These are phyloP conservation scores for Aurelia sp. DNA, from an alignment of 30 jellyfish, hydroid and myxozoan genomes.

Conservation along the genomic window DNA sequence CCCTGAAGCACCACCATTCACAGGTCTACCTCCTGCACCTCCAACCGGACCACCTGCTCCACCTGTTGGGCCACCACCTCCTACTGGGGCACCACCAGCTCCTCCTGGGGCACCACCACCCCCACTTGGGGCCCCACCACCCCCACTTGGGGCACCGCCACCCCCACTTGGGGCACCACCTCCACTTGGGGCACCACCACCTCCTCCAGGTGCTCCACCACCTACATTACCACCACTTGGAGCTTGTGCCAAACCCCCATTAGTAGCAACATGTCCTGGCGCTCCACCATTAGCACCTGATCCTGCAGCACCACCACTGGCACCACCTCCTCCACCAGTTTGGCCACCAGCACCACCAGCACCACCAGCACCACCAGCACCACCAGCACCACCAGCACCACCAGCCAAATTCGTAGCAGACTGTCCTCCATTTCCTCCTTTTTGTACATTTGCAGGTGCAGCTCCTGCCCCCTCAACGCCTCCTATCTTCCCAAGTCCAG, in stretches of 20 bases:
- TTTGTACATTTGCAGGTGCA: constrained; percentile 47
- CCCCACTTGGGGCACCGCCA: constrained; percentile 29
- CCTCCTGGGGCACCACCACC: constrained; percentile 44
- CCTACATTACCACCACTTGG: constrained; percentile 39
- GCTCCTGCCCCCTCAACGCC: constrained; percentile 60
- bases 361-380: constrained; percentile 23
- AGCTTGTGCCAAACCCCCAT: constrained; percentile 17
- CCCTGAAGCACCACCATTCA: constrained; percentile 37
- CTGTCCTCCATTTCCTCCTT: constrained; percentile 86
- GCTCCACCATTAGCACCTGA: constrained; percentile 27
- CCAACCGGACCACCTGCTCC: constrained; percentile 48
- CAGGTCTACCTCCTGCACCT: constrained; percentile 35
- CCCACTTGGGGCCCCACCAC: constrained; percentile 43
- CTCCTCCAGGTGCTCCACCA: constrained; percentile 27
- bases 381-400: constrained; percentile 42
- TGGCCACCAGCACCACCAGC: too few species aligned
- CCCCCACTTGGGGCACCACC: constrained; percentile 45
- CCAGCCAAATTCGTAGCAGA: constrained; percentile 11
- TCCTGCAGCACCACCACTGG: constrained; percentile 15
- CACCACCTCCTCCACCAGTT: too few species aligned
- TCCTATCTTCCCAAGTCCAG: constrained; percentile 71
- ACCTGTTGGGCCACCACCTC: constrained; percentile 43
- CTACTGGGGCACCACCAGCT: constrained; percentile 14
- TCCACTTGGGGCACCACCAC: constrained; percentile 32
- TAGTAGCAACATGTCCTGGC: constrained; percentile 10